These are phyloP conservation scores for Manis crassicaudata DNA, from an alignment of 2,797 vertebrate genomes.

Conservation along the genomic window DNA sequence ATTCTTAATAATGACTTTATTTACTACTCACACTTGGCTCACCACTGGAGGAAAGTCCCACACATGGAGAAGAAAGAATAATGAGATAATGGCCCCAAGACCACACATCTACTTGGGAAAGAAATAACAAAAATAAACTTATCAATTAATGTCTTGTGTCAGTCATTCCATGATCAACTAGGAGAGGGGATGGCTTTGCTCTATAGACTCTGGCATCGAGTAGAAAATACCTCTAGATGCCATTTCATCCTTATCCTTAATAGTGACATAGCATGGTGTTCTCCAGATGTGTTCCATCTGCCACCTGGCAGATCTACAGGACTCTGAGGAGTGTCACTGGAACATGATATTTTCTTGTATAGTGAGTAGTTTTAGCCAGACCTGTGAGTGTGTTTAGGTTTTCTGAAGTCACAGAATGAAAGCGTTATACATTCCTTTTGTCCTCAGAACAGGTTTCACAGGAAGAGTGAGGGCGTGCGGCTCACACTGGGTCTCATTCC, in stretches of 20 bases:
- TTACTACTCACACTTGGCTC: not conserved
- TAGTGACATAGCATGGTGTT: not conserved
- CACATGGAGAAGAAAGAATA: not conserved
- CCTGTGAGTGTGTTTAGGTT: not conserved
- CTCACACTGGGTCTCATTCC: constrained; percentile 63
- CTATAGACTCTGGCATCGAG: not conserved
- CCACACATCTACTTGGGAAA: not conserved
- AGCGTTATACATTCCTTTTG: not conserved
- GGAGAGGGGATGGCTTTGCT: not conserved
- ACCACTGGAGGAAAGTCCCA: not conserved
- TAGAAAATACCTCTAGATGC: not conserved
- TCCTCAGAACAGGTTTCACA: not conserved
- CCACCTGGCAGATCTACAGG: not conserved
- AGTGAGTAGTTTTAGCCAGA: not conserved
- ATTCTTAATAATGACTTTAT: constrained; percentile 38
- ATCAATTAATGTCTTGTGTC: not conserved
- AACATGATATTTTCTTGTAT: not conserved
- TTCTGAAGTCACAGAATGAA: constrained; percentile 9
- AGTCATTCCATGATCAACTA: not conserved
- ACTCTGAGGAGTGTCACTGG: not conserved
- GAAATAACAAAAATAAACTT: not conserved
- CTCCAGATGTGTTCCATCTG: not conserved
- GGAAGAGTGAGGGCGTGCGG: constrained; percentile 89
- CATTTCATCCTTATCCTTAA: not conserved
- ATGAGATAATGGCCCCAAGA: not conserved